Conservation (phyloP, 37 sponge, comb jelly and placozoan genomes). For the Axinella damicornis region DNA sequence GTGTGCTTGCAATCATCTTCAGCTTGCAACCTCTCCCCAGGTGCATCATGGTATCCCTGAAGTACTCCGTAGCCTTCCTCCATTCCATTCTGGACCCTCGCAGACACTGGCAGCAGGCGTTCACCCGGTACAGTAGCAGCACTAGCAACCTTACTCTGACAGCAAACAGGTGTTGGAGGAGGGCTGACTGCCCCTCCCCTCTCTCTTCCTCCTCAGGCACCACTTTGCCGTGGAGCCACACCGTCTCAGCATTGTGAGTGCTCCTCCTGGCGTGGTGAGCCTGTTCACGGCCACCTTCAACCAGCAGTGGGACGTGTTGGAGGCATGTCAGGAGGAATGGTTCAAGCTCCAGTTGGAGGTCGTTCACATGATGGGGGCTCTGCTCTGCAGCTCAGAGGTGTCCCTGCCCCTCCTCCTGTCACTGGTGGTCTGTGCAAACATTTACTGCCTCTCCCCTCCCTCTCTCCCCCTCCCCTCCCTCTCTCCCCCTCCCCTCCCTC, state of each 20-base stretch:
- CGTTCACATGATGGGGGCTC: slow-evolving; percentile 74
- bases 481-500: too few relatives aligned
- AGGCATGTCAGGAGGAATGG: slow-evolving; percentile 24
- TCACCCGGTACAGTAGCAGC: not conserved
- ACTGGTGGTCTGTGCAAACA: too few relatives aligned
- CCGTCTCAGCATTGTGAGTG: too few relatives aligned
- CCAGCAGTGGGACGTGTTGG: not conserved
- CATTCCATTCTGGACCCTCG: slow-evolving; percentile 47
- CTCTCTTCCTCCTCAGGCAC: slow-evolving; percentile 3
- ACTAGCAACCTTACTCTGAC: too few relatives aligned
- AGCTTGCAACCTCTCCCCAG: too few relatives aligned
- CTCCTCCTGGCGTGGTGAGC: not conserved
- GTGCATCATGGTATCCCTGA: not conserved
- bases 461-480: too few relatives aligned
- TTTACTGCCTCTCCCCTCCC: too few relatives aligned
- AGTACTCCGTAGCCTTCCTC: slow-evolving; percentile 17
- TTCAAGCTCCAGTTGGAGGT: slow-evolving; percentile 32
- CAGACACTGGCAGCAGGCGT: slow-evolving; percentile 16
- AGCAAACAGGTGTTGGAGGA: too few relatives aligned
- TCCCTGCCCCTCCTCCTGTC: too few relatives aligned
- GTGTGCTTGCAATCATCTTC: too few relatives aligned
- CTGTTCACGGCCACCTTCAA: slow-evolving; percentile 19
- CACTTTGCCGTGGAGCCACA: too few relatives aligned
- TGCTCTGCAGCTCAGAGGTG: slow-evolving; percentile 57
- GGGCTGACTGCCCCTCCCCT: too few relatives aligned